Base-by-base conservation (phyloP, 2,888 invertebrate genomes). In the Patella caerulea region DNA sequence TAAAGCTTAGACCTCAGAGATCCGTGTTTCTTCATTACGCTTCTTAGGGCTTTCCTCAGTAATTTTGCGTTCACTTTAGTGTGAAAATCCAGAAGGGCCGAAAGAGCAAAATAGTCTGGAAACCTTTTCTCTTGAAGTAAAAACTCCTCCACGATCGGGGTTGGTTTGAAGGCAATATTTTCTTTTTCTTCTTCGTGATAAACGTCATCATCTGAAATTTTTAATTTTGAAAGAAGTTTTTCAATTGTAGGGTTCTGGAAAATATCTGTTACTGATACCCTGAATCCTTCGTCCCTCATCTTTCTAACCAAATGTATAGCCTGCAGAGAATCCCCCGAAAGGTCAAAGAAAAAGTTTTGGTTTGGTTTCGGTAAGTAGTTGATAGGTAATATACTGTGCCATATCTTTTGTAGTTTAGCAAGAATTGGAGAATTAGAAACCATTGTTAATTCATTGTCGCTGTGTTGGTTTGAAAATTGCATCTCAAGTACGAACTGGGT, bases 261-360 rank as follows among this genome's bases (percentile, higher is more conserved):
- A 65, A 65, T 65, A 14, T 65, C 65, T 65, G 65, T 65, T 19
- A 65, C 65, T 11, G 65, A 24, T 3, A 65, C 19, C 65, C 11
- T 65, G 65, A 65, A 65, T 19, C 65, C 65, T 65, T 65, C 65
- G 14, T 19, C 65, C 14, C 65, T 65, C 65, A 65, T 65, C 24
- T 65, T 65, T 11, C 65, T 19, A 11, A 65, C 65, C 65, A 65
- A 65, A 24, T 65, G 65, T 19, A 65, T 65, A 12, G 65, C 65
- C 24, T 65, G 65, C 19, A 65, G 65, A 12, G 65, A 65, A 65
- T 65, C 65, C 24, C 65, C 65, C 11, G 65, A 65, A 11, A 65
- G 24, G 11, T 65, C 65, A 65, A 65, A 65, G 65, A 65, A 65
- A 24, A 65, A 65, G 14, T 65, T 65, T 24, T 65, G 65, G 24